These are phyloP conservation scores for Himalopsyche phryganea DNA, from an alignment of 1,140 invertebrate species.

Conservation along the genomic window DNA sequence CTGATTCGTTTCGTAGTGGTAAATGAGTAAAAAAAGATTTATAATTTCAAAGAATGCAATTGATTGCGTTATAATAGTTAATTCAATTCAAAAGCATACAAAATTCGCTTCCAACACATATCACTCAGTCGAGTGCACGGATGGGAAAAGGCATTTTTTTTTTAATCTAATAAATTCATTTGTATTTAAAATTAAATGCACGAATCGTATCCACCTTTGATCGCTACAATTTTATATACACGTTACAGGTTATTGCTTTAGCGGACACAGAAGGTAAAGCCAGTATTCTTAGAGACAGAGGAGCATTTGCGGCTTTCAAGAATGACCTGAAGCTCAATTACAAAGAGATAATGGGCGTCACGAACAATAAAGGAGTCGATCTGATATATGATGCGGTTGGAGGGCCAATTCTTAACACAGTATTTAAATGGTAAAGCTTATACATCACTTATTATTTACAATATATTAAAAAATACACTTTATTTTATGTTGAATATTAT, in stretches of 20 bases:
- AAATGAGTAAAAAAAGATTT: too few relatives aligned
- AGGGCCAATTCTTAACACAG: constrained; percentile 51
- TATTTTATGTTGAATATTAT: background rate
- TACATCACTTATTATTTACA: constrained; percentile 7
- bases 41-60: too few relatives aligned
- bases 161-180: too few relatives aligned
- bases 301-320: constrained; percentile 53
- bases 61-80: too few relatives aligned
- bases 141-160: background rate
- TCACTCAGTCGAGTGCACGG: too few relatives aligned
- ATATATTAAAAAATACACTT: constrained; percentile 6
- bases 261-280: constrained; percentile 53
- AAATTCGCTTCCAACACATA: too few relatives aligned
- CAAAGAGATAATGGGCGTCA: constrained; percentile 50
- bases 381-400: constrained; percentile 59
- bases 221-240: background rate
- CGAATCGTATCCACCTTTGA: background rate
- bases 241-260: constrained; percentile 54
- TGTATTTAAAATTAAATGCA: constrained; percentile 1
- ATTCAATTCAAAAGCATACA: too few relatives aligned
- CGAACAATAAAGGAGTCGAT: constrained; percentile 50
- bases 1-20: too few relatives aligned
- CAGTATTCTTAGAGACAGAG: constrained; percentile 51
- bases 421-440: constrained; percentile 46
- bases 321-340: constrained; percentile 47